These are phyloP conservation scores for Herpetotheres cachinnans DNA, from an alignment of 2,113 vertebrate species.

Conservation along the genomic window DNA sequence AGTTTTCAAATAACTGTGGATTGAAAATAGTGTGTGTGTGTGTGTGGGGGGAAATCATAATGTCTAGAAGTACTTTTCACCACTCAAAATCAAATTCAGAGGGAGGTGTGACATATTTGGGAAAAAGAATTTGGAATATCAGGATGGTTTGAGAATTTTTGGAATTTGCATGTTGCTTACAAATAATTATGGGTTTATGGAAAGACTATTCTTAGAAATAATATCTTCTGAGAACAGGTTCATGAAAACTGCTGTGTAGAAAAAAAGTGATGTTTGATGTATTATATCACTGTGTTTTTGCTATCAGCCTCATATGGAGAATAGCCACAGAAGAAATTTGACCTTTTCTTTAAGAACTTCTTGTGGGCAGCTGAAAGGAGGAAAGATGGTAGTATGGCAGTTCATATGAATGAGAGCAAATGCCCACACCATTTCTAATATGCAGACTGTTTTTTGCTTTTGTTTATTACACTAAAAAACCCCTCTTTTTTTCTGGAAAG, in stretches of 20 bases:
- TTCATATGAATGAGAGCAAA: background rate
- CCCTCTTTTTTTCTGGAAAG: background rate
- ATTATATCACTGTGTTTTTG: background rate
- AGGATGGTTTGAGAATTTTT: background rate
- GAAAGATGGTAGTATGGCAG: background rate
- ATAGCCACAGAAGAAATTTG: background rate
- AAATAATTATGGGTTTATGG: background rate
- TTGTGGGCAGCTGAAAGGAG: background rate
- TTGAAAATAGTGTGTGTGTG: background rate
- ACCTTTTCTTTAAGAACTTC: background rate
- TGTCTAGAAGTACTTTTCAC: background rate
- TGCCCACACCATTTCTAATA: background rate
- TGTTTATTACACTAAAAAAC: background rate
- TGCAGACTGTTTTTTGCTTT: background rate
- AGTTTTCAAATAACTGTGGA: background rate
- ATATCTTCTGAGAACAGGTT: background rate
- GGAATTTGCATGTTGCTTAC: background rate
- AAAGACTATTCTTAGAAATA: background rate
- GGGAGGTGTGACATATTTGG: background rate
- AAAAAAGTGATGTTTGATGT: background rate
- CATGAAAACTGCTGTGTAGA: background rate
- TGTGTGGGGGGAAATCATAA: no score
- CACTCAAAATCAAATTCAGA: background rate
- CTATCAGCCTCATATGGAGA: background rate
- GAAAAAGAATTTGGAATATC: background rate